These are phyloP conservation scores for Charadrius vociferus DNA, from an alignment of 2,113 vertebrate species.

Conservation along the genomic window DNA sequence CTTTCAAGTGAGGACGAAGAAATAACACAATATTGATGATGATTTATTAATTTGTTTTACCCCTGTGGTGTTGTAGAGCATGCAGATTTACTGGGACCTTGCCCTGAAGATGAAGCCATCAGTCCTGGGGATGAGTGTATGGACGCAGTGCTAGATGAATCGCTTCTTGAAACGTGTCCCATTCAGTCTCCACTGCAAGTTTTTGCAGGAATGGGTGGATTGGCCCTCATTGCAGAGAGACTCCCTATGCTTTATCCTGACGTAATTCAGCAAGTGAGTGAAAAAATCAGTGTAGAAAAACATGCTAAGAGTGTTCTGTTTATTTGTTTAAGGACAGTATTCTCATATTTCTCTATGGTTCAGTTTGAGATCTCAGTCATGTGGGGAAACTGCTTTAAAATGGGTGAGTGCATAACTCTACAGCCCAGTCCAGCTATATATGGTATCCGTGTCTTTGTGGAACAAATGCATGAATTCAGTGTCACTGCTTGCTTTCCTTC, in stretches of 20 bases:
- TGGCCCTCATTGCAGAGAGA: constrained; percentile 96
- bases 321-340: neutral
- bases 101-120: constrained; percentile 91
- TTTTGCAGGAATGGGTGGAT: constrained; percentile 96
- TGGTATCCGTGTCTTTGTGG: neutral
- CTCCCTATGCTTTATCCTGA: constrained; percentile 98
- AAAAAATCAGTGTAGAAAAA: neutral
- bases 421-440: neutral
- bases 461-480: neutral
- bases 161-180: constrained; percentile 92
- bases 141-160: constrained; percentile 90
- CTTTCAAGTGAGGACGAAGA: neutral
- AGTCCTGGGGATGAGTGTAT: constrained; percentile 88
- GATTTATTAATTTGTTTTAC: neutral
- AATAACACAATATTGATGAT: neutral
- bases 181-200: constrained; percentile 98
- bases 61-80: constrained; percentile 80
- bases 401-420: neutral
- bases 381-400: neutral
- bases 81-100: constrained; percentile 88
- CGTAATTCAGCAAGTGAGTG: constrained; percentile 95
- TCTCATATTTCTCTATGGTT: neutral
- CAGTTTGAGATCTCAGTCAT: neutral
- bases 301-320: neutral
- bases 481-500: neutral